Percentiles rank a stretch among this genome's conserved stretches.
Evolutionary conservation across 23 tunicate species (phyloP).

Genomic region (Corella eumyota): DNA sequence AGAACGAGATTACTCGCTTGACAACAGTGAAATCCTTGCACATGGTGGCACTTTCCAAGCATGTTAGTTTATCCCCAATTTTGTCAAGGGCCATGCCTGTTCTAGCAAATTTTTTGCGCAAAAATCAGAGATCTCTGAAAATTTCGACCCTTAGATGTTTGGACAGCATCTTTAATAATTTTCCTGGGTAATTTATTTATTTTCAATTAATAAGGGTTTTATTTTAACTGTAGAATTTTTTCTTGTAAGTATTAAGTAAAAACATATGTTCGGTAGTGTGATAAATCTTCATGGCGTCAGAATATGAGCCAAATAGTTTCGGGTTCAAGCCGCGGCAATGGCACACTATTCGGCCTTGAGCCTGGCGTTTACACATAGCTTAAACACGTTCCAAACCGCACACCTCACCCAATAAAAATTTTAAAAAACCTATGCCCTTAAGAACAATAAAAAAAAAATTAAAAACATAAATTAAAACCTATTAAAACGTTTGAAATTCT

Average conservation of each 20-base stretch:
- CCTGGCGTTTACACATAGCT: too few relatives aligned
- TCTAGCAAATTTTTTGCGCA: constrained; percentile 88
- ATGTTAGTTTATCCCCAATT: constrained; percentile 35
- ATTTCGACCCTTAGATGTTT: constrained; percentile 77
- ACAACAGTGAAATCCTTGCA: constrained; percentile 83
- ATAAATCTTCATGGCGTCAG: too few relatives aligned
- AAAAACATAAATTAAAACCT: too few relatives aligned
- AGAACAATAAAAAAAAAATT: not conserved
- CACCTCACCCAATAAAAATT: too few relatives aligned
- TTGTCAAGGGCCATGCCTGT: constrained; percentile 67
- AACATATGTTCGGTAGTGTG: too few relatives aligned
- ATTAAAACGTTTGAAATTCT: not conserved
- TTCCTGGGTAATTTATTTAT: constrained; percentile 24
- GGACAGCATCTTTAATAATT: constrained; percentile 75
- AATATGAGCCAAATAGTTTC: too few relatives aligned
- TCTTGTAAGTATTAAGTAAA: too few relatives aligned
- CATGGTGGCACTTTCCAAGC: constrained; percentile 38
- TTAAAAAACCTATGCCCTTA: not conserved
- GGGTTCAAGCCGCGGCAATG: too few relatives aligned
- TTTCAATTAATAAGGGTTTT: too few relatives aligned
- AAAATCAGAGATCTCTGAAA: constrained; percentile 74
- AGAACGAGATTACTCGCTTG: constrained; percentile 88
- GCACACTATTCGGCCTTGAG: too few relatives aligned
- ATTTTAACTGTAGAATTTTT: too few relatives aligned
- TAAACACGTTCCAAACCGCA: too few relatives aligned